Percentiles rank a stretch among this genome's conserved stretches.
Evolutionary conservation across 1,140 invertebrate species (phyloP).

Genomic region (Rhagoletis zephyria): DNA sequence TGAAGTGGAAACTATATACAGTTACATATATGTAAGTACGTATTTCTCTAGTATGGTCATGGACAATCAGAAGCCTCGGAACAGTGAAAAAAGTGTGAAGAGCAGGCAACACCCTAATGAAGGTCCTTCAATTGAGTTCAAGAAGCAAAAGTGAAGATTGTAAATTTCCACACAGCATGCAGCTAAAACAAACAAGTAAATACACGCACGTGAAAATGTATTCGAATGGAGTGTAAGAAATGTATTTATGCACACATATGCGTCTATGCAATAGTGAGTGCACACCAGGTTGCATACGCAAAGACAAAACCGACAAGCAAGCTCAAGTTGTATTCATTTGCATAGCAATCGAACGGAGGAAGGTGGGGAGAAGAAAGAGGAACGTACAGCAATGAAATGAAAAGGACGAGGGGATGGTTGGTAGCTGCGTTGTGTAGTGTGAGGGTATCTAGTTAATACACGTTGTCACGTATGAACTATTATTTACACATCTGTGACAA

Average conservation of each 20-base stretch:
- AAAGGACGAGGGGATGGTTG: neutral
- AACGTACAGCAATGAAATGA: neutral
- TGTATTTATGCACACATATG: neutral
- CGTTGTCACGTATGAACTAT: neutral
- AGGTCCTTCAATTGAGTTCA: conserved; percentile 10
- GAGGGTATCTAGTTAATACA: neutral
- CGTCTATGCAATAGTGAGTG: neutral
- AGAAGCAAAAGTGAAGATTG: conserved; percentile 34
- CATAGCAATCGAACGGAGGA: neutral
- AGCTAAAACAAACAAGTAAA: conserved; percentile 12
- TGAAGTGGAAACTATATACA: neutral
- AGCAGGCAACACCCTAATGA: neutral
- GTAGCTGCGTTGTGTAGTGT: neutral
- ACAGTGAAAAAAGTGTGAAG: neutral
- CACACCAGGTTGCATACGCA: neutral
- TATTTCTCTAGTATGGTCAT: neutral
- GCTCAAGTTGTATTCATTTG: neutral
- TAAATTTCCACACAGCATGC: neutral
- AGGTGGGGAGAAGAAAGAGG: neutral
- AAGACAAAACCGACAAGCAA: conserved; percentile 1
- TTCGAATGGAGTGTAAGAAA: neutral
- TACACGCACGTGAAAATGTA: neutral
- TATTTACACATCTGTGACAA: neutral
- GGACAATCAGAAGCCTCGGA: neutral
- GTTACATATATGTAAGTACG: neutral